Evolutionary conservation across 2,888 invertebrate species (phyloP).

Genomic region (Mythimna lalbum): DNA sequence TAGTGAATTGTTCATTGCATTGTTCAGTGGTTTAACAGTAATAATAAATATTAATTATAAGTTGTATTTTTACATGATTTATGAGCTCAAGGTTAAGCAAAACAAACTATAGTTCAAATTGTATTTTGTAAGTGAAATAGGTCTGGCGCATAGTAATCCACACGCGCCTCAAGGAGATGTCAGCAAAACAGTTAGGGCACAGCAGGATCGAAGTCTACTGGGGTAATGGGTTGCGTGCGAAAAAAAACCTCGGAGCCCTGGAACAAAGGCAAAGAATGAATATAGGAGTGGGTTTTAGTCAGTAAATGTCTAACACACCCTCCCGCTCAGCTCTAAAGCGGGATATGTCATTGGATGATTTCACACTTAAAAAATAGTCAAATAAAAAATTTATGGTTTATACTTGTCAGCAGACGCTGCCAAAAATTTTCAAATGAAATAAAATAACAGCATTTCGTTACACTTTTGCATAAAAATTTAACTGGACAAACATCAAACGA

Average conservation of each 20-base stretch:
- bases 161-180: too few relatives aligned
- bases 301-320: too few relatives aligned
- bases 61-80: background rate
- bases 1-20: constrained; percentile 39
- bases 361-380: too few relatives aligned
- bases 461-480: constrained; percentile 27
- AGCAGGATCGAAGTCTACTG: too few relatives aligned
- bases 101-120: background rate
- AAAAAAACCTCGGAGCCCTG: too few relatives aligned
- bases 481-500: constrained; percentile 44
- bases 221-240: too few relatives aligned
- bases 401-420: background rate
- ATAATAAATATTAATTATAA: background rate
- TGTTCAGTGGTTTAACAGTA: constrained; percentile 10
- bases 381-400: background rate
- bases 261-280: too few relatives aligned
- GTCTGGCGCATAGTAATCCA: too few relatives aligned
- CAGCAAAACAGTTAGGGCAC: too few relatives aligned
- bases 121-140: background rate
- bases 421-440: constrained; percentile 18
- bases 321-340: too few relatives aligned
- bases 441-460: constrained; percentile 1
- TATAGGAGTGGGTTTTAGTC: too few relatives aligned
- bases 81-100: background rate
- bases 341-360: too few relatives aligned